Base-by-base conservation (phyloP, 2,888 invertebrate genomes). In the Zele albiditarsus region DNA sequence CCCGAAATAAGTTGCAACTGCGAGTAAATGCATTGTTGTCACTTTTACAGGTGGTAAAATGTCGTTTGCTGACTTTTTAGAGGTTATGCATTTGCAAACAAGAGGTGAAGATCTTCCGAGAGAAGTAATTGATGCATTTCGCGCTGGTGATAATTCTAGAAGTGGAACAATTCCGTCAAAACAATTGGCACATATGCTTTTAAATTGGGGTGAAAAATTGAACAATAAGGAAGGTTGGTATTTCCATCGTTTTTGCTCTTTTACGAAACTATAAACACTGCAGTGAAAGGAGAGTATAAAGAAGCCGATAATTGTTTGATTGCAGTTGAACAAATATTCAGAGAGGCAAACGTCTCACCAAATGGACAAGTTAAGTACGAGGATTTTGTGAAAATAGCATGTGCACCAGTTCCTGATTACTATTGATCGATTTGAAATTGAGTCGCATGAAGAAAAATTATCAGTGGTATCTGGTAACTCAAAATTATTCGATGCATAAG, bases 11-110 rank as follows among this genome's bases (percentile, higher is more conserved):
- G n/a, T 38, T 38, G 10, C 12, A 60, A 38, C 12, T 20, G 27
- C 31, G 2, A 58, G 49, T 23, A 33, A 73, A 53, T 53, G 2
- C 12, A 53, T 2, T 20, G n/a, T 20, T 1, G 4, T 60, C 5
- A 27, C 62, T 38, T 53, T 62, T 76, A 86, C 92, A 92, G 95
- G 94, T 80, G 97, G 97, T 0, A 96, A 96, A 90, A 96, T 97
- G 95, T 95, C 95, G 0, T 98, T 98, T 89, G 97, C 98, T 0
- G 97, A 98, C 85, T 98, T 98, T 86, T 89, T 98, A 65, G 97
- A 98, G 86, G 96, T 98, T 1, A 97, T 98, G 96, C 97, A 98
- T 87, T 93, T 95, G 73, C 98, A 98, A 88, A 96, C 95, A 33
- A 91, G 91, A 86, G 94, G 94, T 6, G 97, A 97, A 87, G 94